Conservation (phyloP, 2,888 invertebrate species). For the Diadegma fenestrale region DNA sequence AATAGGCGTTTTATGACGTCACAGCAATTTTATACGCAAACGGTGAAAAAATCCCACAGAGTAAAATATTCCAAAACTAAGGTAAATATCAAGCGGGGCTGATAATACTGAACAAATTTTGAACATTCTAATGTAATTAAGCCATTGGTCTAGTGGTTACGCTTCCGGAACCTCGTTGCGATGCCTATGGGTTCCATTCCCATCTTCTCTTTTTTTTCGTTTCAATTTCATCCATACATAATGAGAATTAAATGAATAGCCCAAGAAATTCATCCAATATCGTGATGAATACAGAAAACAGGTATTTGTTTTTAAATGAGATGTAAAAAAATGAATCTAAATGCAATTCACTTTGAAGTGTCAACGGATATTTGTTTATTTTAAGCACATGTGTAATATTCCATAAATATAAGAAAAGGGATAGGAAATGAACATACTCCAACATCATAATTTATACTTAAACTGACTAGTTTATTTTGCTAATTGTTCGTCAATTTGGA, state of each 20-base stretch:
- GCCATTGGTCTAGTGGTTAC: neutral
- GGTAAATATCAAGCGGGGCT: neutral
- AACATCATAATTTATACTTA: too few species aligned
- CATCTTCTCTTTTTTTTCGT: neutral
- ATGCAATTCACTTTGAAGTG: too few species aligned
- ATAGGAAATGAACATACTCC: too few species aligned
- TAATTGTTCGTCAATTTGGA: conserved; percentile 48
- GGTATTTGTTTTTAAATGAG: neutral
- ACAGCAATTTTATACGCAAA: neutral
- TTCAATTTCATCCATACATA: neutral
- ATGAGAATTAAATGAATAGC: neutral
- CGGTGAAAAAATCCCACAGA: neutral
- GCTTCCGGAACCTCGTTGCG: neutral
- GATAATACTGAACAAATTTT: neutral
- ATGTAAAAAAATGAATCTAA: neutral
- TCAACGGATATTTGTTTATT: too few species aligned
- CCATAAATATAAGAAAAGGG: neutral
- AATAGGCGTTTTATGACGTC: too few species aligned
- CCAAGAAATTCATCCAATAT: neutral
- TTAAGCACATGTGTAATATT: too few species aligned
- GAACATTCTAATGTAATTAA: neutral
- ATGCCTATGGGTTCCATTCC: neutral
- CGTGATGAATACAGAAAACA: neutral
- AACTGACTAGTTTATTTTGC: neutral
- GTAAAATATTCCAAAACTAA: neutral